Evolutionary conservation across 1,140 invertebrate genomes (phyloP).

Genomic region (Leptinotarsa defecta): DNA sequence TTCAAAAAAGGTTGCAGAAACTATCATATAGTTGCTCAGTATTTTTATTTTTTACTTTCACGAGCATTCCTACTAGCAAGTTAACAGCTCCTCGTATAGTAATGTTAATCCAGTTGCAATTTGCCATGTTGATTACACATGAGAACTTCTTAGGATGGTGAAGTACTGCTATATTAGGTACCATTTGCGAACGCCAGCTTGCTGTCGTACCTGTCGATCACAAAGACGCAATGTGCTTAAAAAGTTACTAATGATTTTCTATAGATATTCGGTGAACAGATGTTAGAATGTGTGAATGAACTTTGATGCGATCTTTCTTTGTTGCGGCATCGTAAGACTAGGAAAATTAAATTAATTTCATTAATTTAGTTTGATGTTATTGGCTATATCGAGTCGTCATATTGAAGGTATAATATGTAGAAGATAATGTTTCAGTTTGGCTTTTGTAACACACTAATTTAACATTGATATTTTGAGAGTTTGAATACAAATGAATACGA

Average conservation of each 20-base stretch:
- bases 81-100: not conserved
- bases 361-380: no score
- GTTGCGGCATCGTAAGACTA: no score
- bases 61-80: not conserved
- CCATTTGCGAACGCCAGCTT: not conserved
- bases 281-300: not conserved
- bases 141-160: not conserved
- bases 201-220: slow-evolving; percentile 4
- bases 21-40: no score
- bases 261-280: not conserved
- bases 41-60: not conserved
- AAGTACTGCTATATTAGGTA: slow-evolving; percentile 15
- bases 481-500: no score
- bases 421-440: no score
- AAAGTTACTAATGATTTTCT: not conserved
- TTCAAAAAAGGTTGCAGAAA: no score
- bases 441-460: no score
- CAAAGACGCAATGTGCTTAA: slow-evolving; percentile 4
- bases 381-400: no score
- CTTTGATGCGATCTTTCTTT: not conserved
- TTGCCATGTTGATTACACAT: slow-evolving; percentile 11
- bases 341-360: no score
- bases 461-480: no score
- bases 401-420: no score
- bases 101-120: not conserved